These are phyloP conservation scores for Acanthopleura granulata DNA, from an alignment of 2,888 invertebrate genomes.

Conservation along the genomic window DNA sequence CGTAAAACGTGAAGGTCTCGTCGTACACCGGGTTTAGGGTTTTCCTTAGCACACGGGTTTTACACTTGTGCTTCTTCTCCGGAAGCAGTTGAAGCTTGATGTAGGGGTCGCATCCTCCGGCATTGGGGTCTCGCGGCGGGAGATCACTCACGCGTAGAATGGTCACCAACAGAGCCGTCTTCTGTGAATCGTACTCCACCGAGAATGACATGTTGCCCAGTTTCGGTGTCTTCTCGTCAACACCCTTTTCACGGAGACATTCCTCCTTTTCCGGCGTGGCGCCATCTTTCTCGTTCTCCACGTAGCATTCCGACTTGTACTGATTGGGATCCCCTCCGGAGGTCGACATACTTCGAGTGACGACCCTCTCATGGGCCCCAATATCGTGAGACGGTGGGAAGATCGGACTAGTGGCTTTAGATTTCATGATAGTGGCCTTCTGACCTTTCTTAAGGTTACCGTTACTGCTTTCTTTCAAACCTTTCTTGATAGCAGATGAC, in stretches of 20 bases:
- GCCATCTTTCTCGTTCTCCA: constrained; percentile 73
- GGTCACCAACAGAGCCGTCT: constrained; percentile 90
- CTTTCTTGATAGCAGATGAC: constrained; percentile 62
- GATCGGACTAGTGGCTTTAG: constrained; percentile 66
- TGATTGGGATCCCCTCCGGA: constrained; percentile 39
- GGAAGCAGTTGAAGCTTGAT: constrained; percentile 97
- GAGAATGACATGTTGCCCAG: constrained; percentile 92
- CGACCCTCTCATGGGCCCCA: constrained; percentile 51
- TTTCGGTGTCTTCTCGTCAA: constrained; percentile 69
- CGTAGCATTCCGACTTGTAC: constrained; percentile 57
- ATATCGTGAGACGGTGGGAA: constrained; percentile 51
- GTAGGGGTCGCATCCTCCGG: constrained; percentile 93
- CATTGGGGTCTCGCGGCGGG: constrained; percentile 83
- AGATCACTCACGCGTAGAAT: constrained; percentile 91
- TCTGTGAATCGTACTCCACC: constrained; percentile 89
- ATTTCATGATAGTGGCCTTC: constrained; percentile 71
- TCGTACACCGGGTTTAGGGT: constrained; percentile 97
- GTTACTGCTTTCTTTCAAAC: constrained; percentile 60
- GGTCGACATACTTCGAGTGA: constrained; percentile 68
- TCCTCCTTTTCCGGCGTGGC: constrained; percentile 67
- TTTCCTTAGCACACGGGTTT: constrained; percentile 94
- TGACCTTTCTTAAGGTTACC: constrained; percentile 83
- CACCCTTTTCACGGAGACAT: constrained; percentile 65
- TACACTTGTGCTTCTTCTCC: constrained; percentile 97
- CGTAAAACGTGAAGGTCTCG: constrained; percentile 99